Percentiles rank a stretch among this genome's conserved stretches.
phyloP scores from a whole-genome alignment of 1,140 invertebrate species.

The Heliconius melpomene region DNA sequence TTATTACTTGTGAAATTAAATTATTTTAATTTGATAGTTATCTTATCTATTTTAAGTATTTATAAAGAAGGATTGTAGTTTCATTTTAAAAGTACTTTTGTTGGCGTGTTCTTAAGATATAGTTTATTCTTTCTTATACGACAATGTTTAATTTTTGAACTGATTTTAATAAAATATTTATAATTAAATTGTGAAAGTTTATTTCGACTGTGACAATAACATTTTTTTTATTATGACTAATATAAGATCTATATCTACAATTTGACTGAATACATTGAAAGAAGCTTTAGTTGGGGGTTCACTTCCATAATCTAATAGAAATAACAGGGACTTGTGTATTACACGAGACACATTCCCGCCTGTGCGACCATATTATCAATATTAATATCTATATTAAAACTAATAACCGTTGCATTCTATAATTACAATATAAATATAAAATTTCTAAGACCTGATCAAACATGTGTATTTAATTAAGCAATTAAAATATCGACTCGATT shows the following conservation, averaged over 20 bases:
- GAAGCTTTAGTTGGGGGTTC: too few species aligned
- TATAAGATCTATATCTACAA: too few species aligned
- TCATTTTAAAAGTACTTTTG: neutral
- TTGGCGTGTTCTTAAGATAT: neutral
- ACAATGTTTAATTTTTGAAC: too few species aligned
- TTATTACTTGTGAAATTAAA: neutral
- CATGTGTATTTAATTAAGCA: constrained; percentile 7
- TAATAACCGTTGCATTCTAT: constrained; percentile 9
- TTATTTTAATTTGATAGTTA: neutral
- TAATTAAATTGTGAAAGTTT: too few species aligned
- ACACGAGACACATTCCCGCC: too few species aligned
- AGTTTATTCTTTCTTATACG: too few species aligned
- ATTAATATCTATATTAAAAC: neutral
- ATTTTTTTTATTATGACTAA: too few species aligned
- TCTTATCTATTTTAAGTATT: neutral
- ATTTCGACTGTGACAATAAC: too few species aligned
- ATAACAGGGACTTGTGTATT: too few species aligned
- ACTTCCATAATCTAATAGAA: too few species aligned
- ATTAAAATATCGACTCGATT: constrained; percentile 5
- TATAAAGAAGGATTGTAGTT: neutral
- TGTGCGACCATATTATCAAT: neutral
- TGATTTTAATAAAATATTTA: too few species aligned
- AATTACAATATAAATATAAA: neutral
- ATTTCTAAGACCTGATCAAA: neutral
- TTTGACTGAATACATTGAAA: too few species aligned